Evolutionary conservation across 2,797 vertebrate genomes (phyloP), one percentile per base, ranked within the genome.

Genomic region (Hydrolagus colliei): DNA sequence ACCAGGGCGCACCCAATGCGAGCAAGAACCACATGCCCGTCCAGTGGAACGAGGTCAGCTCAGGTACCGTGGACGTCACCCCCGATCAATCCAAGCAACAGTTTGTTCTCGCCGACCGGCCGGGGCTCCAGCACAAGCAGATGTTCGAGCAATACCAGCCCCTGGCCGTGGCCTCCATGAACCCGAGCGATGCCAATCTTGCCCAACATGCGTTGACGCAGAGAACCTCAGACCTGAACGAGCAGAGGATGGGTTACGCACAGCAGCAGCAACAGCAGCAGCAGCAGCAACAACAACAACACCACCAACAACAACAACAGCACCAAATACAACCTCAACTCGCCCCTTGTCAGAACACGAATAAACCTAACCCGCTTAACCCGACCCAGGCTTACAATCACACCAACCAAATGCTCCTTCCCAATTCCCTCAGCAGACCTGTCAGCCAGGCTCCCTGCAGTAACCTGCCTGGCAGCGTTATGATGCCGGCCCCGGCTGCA

Each of bases 11-110:
- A 11, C 91, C 94, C 73, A 92, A 89, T 87, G 87, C 94, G 80
- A 96, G 90, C 87, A 98, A 98, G 89, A 98, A 91, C 87, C 96
- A 93, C 90, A 98, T 99, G 98, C 98, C 98, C 0, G 97, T 99
- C 74, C 98, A 99, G 88, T 99, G 98, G 98, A 99, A 99, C 0
- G 98, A 99, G 90, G 98, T 99, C 89, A 99, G 98, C 92, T 99
- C 98, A 0, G 98, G 98, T 85, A 97, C 97, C 0, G 92, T 98
- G 88, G 97, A 99, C 71, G 63, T 92, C 12, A 89, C 93, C 72
- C 88, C 91, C 32, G 90, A 87, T 85, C 93, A 94, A 86, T 86
- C 94, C 0, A 96, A 96, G 86, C 95, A 93, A 0, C 92, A 94
- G 78, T 93, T 27, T 27, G 27, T 27, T 94, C 79, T 74, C 94